phyloP scores from a whole-genome alignment of 1,140 invertebrate species.

The Druon quercuslanigerum region DNA sequence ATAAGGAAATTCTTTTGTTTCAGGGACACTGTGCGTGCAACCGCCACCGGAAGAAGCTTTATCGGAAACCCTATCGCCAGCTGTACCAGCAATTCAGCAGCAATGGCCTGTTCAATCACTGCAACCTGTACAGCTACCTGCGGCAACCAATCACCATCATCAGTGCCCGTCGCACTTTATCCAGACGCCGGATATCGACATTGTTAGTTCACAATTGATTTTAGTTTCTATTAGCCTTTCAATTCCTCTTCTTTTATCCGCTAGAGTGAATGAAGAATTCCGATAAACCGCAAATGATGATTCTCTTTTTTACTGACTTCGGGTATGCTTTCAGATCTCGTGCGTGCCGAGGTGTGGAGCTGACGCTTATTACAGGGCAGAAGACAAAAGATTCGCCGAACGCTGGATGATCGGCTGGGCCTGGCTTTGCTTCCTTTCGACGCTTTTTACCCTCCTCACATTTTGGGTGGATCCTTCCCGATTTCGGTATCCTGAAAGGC shows the following conservation, averaged over 20 bases:
- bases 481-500: constrained; percentile 90
- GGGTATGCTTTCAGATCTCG: constrained; percentile 58
- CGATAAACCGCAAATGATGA: constrained; percentile 1
- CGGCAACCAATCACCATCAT: constrained; percentile 59
- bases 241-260: too few species aligned
- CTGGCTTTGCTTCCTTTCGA: constrained; percentile 89
- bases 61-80: constrained; percentile 51
- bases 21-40: constrained; percentile 68
- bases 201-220: constrained; percentile 52
- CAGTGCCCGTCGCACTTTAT: constrained; percentile 75
- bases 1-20: constrained; percentile 37
- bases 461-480: constrained; percentile 90
- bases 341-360: constrained; percentile 81
- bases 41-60: constrained; percentile 64
- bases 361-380: constrained; percentile 83
- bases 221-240: neutral
- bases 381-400: constrained; percentile 85
- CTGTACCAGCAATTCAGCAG: constrained; percentile 51
- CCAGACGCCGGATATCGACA: constrained; percentile 69
- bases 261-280: neutral
- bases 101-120: constrained; percentile 60
- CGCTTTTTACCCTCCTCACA: constrained; percentile 89
- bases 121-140: constrained; percentile 56
- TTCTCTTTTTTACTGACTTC: neutral
- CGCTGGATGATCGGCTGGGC: constrained; percentile 91